phyloP scores from a whole-genome alignment of 2,888 invertebrate species.

The Tuta absoluta region DNA sequence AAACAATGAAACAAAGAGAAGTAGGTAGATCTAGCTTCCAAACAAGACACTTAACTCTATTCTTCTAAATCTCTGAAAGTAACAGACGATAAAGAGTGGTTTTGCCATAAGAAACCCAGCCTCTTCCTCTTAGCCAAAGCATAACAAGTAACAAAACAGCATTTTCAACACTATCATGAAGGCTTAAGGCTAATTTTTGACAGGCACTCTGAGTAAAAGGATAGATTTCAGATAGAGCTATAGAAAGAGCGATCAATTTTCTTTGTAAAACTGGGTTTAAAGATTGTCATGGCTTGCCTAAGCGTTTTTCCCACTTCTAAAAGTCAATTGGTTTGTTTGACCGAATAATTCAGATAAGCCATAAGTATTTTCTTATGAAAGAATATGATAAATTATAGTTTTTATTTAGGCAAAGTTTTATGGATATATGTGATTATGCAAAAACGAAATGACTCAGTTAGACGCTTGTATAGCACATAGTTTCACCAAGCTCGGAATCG shows the following conservation, averaged over 20 bases:
- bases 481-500: neutral
- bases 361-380: too few relatives aligned
- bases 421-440: too few relatives aligned
- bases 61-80: neutral
- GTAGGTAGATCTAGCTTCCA: neutral
- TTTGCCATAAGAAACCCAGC: slow-evolving; percentile 41
- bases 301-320: too few relatives aligned
- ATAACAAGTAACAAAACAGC: slow-evolving; percentile 22
- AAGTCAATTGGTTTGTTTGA: too few relatives aligned
- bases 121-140: slow-evolving; percentile 31
- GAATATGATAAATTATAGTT: too few relatives aligned
- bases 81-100: slow-evolving; percentile 39
- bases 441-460: too few relatives aligned
- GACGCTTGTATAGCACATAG: neutral
- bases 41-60: neutral
- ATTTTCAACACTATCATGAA: slow-evolving; percentile 45
- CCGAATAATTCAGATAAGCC: too few relatives aligned
- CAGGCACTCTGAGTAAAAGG: slow-evolving; percentile 34
- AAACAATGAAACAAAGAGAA: neutral
- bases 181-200: slow-evolving; percentile 47
- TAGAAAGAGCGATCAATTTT: slow-evolving; percentile 21
- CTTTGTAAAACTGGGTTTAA: neutral
- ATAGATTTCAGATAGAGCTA: slow-evolving; percentile 39
- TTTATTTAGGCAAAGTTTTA: too few relatives aligned
- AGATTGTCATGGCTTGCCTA: too few relatives aligned